Base-by-base conservation (phyloP, 35 echinoderm and acorn worm genomes). In the Lytechinus pictus region DNA sequence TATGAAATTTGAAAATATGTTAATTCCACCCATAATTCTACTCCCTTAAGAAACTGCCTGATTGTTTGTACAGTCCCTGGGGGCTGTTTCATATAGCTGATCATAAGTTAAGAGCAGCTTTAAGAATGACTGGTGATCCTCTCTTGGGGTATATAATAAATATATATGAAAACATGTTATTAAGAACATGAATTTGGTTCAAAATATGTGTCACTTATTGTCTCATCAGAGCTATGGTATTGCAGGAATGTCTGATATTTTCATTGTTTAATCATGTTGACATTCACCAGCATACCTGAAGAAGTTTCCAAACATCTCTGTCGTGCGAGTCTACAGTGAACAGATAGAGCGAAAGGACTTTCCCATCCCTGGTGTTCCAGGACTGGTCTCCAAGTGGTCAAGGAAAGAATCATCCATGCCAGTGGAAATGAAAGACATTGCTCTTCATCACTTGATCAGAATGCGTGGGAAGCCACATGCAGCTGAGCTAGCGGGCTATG, bases 251-350 rank as follows among this genome's bases (percentile, higher is more conserved):
- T 27, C 24, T 58, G 56, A 58, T 58, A 58, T 90, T 7, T 90
- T 90, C 4, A 14, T 90, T 16, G 27, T 52, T 90, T 13, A 6
- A 44, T 10, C 52, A 7, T 54, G 16, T 90, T 54, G 6, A 93
- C 52, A 55, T 28, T 93, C 52, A 28, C 52, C 27, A 98, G 97
- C 28, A 3, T 98, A 98, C 89, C 87, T 98, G 14, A 96, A 96
- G 94, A 94, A 97, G 52, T 95, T 98, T 19, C 92, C 16, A 54
- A 56, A 94, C 28, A 89, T 96, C 95, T 94, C 87, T 24, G 61
- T 98, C 1, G 89, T 98, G 6, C 94, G 97, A 52, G 96, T 98
- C 55, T 98, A 98, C 95, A 96, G 97, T 79, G 97, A 98, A 71
- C 96, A 92, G 2, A 97, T 98, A 7, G 97, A 98, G 92, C 87